Conservation (phyloP, 2,888 invertebrate genomes). For the Heliconius hortense region DNA sequence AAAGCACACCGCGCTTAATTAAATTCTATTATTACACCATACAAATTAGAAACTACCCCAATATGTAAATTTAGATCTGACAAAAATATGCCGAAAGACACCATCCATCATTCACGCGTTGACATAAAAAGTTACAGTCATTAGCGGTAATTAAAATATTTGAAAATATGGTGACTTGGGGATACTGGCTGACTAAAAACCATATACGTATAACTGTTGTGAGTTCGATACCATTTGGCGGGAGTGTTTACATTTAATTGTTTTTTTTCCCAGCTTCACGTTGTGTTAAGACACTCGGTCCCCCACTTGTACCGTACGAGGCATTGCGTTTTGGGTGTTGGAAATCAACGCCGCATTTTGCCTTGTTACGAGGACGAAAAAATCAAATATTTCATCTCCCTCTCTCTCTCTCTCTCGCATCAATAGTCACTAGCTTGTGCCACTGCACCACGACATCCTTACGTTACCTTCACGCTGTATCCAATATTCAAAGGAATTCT, state of each 20-base stretch:
- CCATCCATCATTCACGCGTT: conserved; percentile 54
- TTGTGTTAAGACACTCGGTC: too few relatives aligned
- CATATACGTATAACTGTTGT: neutral
- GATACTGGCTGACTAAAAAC: neutral
- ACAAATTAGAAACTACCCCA: conserved; percentile 10
- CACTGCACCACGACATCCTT: too few relatives aligned
- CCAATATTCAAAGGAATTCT: too few relatives aligned
- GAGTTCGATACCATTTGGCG: neutral
- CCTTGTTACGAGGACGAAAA: neutral
- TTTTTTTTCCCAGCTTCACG: too few relatives aligned
- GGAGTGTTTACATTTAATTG: neutral
- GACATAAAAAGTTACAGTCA: conserved; percentile 53
- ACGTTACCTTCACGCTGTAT: too few relatives aligned
- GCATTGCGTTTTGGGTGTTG: neutral
- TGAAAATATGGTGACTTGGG: conserved; percentile 25
- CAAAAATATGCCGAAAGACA: conserved; percentile 42
- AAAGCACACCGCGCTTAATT: neutral
- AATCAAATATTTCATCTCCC: neutral
- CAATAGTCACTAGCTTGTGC: too few relatives aligned
- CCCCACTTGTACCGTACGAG: neutral
- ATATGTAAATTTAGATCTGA: conserved; percentile 13
- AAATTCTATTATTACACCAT: conserved; percentile 17
- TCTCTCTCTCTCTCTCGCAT: too few relatives aligned
- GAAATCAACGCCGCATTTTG: neutral
- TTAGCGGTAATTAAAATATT: conserved; percentile 60